Percentiles rank a stretch among this genome's conserved stretches.
These are phyloP conservation scores for Pteruthius melanotis DNA, from an alignment of 2,113 vertebrate genomes.

Conservation along the genomic window DNA sequence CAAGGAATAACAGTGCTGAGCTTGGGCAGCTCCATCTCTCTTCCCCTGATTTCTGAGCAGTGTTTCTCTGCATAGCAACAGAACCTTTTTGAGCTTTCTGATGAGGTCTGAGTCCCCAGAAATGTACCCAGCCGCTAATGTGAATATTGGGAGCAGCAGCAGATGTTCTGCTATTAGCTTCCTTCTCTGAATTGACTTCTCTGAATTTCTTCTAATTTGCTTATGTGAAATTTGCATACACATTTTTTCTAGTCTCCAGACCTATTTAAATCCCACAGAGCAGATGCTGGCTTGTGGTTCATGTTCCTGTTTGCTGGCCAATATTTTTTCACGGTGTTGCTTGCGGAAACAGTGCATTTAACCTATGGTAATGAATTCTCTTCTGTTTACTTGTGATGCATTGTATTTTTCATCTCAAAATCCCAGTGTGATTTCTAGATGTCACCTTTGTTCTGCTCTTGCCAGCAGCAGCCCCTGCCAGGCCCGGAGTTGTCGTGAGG, in stretches of 20 bases:
- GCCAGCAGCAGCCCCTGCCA: background rate
- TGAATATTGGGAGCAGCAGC: background rate
- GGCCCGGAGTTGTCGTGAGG: background rate
- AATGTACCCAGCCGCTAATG: background rate
- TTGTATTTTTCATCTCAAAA: background rate
- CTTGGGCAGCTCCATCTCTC: background rate
- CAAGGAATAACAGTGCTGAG: background rate
- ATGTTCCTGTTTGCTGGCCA: background rate
- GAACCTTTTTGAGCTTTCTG: background rate
- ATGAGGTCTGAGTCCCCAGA: background rate
- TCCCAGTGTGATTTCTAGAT: background rate
- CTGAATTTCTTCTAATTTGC: constrained; percentile 43
- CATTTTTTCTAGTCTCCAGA: background rate
- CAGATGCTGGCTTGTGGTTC: background rate
- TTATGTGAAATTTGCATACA: constrained; percentile 4
- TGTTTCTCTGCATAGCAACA: constrained; percentile 36
- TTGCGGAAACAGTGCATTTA: background rate
- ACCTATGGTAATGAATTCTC: background rate
- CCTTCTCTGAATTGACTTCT: constrained; percentile 20
- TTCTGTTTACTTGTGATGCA: background rate
- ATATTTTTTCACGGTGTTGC: background rate
- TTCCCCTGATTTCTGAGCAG: background rate
- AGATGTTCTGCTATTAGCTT: constrained; percentile 38
- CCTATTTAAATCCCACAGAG: background rate
- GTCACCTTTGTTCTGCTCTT: background rate